Evolutionary conservation across 1,140 invertebrate species (phyloP).

Genomic region (Drosophila tsacasi): DNA sequence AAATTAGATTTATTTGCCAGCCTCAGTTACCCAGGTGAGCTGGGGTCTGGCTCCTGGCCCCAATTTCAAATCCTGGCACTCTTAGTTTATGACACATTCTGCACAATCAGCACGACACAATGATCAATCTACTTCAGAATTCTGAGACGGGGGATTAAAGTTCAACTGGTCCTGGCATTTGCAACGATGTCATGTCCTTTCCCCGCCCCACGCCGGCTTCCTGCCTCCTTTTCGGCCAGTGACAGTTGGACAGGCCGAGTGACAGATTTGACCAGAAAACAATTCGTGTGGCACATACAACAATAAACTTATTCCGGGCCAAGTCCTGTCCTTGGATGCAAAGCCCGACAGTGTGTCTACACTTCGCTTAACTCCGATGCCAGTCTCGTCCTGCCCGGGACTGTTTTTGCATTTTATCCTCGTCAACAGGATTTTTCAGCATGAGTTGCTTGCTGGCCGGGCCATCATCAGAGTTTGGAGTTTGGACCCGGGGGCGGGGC

Average conservation of each 20-base stretch:
- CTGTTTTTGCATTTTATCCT: conserved; percentile 67
- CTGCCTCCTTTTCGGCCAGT: conserved; percentile 28
- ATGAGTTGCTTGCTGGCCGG: conserved; percentile 43
- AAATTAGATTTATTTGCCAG: conserved; percentile 12
- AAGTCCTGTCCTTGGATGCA: conserved; percentile 48
- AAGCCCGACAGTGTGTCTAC: conserved; percentile 62
- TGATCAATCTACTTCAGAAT: conserved; percentile 41
- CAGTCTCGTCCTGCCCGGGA: neutral
- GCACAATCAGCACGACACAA: conserved; percentile 34
- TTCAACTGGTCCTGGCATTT: conserved; percentile 33
- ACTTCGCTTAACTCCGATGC: conserved; percentile 58
- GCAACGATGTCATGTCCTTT: conserved; percentile 36
- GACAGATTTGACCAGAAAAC: conserved; percentile 78
- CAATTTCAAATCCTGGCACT: conserved; percentile 17
- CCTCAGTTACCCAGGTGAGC: conserved; percentile 13
- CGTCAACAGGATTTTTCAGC: conserved; percentile 62
- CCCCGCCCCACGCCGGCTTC: conserved; percentile 3
- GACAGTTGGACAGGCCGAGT: conserved; percentile 71
- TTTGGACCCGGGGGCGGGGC: conserved; percentile 3
- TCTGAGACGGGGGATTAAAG: conserved; percentile 17
- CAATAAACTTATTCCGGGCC: conserved; percentile 57
- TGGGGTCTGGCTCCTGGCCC: conserved; percentile 2
- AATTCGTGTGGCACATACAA: conserved; percentile 69
- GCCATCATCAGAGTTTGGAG: conserved; percentile 28
- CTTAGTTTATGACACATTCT: conserved; percentile 40